Percentiles rank a stretch among this genome's conserved stretches.
phyloP scores from a whole-genome alignment of 2,113 vertebrate species.

The Typhlomys cinereus region DNA sequence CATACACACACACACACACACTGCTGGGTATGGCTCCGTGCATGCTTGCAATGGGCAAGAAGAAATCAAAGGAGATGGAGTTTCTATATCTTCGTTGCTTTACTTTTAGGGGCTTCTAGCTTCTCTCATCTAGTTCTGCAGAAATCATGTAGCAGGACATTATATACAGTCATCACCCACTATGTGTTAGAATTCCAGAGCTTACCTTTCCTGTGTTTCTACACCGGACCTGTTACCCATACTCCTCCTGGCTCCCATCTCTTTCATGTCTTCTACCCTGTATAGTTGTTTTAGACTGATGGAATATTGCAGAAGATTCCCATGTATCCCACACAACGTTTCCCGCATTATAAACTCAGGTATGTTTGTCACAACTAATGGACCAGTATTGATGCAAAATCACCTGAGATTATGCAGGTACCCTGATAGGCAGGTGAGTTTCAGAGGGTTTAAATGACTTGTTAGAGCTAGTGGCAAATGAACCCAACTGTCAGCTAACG shows the following conservation, averaged over 20 bases:
- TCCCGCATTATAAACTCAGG: neutral
- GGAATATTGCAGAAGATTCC: neutral
- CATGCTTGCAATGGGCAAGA: neutral
- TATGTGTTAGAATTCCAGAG: neutral
- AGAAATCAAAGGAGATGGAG: neutral
- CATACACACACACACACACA: no score
- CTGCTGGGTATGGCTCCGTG: neutral
- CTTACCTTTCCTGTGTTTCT: neutral
- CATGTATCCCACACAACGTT: neutral
- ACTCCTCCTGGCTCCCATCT: neutral
- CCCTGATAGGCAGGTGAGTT: neutral
- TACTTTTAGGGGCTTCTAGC: neutral
- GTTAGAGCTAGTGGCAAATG: neutral
- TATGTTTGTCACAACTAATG: conserved; percentile 14
- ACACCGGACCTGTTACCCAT: neutral
- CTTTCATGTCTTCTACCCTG: no score
- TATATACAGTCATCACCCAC: no score
- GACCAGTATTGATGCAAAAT: neutral
- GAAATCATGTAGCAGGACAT: accelerated
- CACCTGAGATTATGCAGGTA: neutral
- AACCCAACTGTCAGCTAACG: neutral
- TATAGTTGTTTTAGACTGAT: no score
- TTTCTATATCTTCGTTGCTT: neutral
- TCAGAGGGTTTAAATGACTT: neutral
- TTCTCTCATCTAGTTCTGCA: neutral